Conservation (phyloP, 1,140 invertebrate species). For the Drosophila auraria region DNA sequence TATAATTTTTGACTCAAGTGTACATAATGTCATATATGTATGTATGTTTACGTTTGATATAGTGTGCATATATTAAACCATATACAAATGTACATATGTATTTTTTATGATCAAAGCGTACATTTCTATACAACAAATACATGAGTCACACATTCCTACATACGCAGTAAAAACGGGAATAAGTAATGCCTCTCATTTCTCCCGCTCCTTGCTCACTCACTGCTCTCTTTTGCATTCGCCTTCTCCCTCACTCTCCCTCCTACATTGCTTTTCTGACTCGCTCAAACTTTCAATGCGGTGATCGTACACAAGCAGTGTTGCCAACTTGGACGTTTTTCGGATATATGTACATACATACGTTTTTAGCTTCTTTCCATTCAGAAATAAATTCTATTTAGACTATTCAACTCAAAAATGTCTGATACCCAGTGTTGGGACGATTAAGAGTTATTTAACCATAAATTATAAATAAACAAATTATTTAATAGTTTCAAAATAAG, state of each 20-base stretch:
- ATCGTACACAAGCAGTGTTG: not conserved
- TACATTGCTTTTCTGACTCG: not conserved
- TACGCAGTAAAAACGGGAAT: conserved; percentile 1
- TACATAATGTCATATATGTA: too few species aligned
- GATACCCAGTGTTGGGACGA: too few species aligned
- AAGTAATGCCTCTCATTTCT: conserved; percentile 1
- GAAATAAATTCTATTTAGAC: too few species aligned
- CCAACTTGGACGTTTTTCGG: not conserved
- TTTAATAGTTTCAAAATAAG: too few species aligned
- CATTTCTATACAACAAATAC: not conserved
- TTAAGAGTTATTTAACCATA: too few species aligned
- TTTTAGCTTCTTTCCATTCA: not conserved
- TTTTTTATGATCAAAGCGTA: not conserved
- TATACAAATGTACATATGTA: too few species aligned
- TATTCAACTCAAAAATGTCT: too few species aligned
- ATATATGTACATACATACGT: not conserved
- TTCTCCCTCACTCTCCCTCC: not conserved
- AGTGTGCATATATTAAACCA: too few species aligned
- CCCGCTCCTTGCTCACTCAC: not conserved
- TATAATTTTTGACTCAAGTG: too few species aligned
- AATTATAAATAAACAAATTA: too few species aligned
- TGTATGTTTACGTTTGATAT: too few species aligned
- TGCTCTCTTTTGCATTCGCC: not conserved
- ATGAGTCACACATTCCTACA: not conserved
- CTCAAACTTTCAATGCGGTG: not conserved